Percentiles rank a stretch among this genome's conserved stretches.
These are phyloP conservation scores for Tachysurus vachellii DNA, from an alignment of 2,113 vertebrate genomes.

Conservation along the genomic window DNA sequence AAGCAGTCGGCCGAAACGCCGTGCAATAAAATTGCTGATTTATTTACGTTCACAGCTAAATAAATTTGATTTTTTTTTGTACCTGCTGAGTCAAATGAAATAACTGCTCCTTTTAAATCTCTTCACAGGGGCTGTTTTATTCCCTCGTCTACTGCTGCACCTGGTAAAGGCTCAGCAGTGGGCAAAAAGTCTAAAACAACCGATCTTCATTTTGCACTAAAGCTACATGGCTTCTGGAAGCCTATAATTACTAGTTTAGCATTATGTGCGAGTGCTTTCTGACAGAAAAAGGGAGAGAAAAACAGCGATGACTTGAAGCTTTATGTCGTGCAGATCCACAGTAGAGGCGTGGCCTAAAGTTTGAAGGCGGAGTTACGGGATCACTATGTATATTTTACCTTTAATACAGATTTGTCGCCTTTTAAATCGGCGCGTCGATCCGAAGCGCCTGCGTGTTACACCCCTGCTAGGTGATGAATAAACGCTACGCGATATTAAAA, in stretches of 20 bases:
- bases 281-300: background rate
- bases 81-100: background rate
- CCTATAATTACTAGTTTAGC: background rate
- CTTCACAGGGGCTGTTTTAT: background rate
- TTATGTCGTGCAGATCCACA: background rate
- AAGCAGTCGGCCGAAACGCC: background rate
- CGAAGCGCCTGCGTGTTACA: background rate
- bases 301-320: background rate
- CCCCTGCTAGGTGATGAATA: background rate
- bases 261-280: background rate
- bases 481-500: background rate
- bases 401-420: background rate
- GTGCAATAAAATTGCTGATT: background rate
- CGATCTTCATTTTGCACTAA: background rate
- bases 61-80: background rate
- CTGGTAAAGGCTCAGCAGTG: constrained; percentile 2
- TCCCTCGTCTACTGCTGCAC: background rate
- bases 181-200: background rate
- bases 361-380: background rate
- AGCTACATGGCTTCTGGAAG: background rate
- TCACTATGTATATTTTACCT: background rate
- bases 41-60: constrained; percentile 1
- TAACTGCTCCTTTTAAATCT: background rate
- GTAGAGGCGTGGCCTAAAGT: background rate
- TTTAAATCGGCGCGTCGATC: background rate